A percentile compares a stretch with the other conserved stretches of the same genome.
Conservation (phyloP, 92 coral and sea anemone species). For the Bergia sp. region DNA sequence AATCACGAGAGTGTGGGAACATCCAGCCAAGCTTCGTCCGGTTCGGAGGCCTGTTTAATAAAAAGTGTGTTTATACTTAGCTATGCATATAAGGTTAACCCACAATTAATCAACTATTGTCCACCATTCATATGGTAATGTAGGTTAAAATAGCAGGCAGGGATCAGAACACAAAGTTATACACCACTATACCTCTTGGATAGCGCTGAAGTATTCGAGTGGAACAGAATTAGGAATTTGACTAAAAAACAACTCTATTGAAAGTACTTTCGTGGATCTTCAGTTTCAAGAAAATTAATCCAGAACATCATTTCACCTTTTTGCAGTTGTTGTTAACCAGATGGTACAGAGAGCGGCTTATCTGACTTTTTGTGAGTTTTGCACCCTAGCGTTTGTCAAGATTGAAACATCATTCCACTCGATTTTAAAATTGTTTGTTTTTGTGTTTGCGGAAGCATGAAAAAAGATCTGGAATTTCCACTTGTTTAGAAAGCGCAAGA, state of each 20-base stretch:
- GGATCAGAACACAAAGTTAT: slow-evolving; percentile 24
- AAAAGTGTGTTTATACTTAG: slow-evolving; percentile 49
- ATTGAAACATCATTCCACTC: slow-evolving; percentile 40
- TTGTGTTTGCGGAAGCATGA: slow-evolving; percentile 31
- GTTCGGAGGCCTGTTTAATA: slow-evolving; percentile 44
- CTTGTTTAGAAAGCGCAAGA: slow-evolving; percentile 22
- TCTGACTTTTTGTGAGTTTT: neutral
- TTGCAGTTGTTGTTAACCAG: slow-evolving; percentile 11
- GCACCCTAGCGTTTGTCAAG: slow-evolving; percentile 45
- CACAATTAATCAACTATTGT: slow-evolving; percentile 71
- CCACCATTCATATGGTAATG: slow-evolving; percentile 71
- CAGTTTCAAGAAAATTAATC: neutral
- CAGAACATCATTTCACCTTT: slow-evolving; percentile 8
- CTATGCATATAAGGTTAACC: slow-evolving; percentile 71
- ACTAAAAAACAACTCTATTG: neutral
- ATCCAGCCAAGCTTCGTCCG: slow-evolving; percentile 45
- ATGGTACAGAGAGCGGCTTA: slow-evolving; percentile 1
- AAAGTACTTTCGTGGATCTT: neutral
- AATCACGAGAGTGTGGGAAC: slow-evolving; percentile 35
- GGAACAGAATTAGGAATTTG: slow-evolving; percentile 18
- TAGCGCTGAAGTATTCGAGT: slow-evolving; percentile 28
- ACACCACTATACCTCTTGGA: slow-evolving; percentile 18
- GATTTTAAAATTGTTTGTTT: slow-evolving; percentile 44
- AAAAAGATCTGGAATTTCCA: slow-evolving; percentile 14
- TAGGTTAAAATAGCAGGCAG: slow-evolving; percentile 49